Base-by-base conservation (phyloP, 2,797 vertebrate genomes). In the Gouania willdenowi region DNA sequence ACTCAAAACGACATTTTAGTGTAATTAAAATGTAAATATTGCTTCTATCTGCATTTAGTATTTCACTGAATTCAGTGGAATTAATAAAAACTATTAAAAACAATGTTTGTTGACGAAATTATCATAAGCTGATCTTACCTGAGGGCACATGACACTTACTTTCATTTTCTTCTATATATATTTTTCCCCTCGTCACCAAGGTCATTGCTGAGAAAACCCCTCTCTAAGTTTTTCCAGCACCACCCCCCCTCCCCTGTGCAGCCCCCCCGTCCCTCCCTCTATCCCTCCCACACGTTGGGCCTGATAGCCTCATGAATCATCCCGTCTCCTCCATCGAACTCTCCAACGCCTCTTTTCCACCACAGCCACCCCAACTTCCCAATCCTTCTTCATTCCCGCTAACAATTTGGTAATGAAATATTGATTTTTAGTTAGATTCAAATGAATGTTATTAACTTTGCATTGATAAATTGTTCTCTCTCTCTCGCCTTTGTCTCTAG, bases 361-460 rank as follows among this genome's bases (percentile, higher is more conserved):
- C 87, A 79, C 89, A 87, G 90, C 91, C 80, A 88, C 88, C 87
- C 87, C 84, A 87, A 94, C 94, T 94, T 95, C 91, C 85, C 93
- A 88, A 99, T 99, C 93, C 94, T 93, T 99, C 97, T 99, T 98
- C 96, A 99, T 99, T 97, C 93, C 91, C 83, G 75, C 93, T 97
- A 98, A 99, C 95, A 98, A 99, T 98, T 99, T 98, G 94, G 95
- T 98, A 99, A 99, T 99, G 97, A 99, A 98, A 99, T 98, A 99
- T 99, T 98, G 97, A 98, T 99, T 99, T 98, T 98, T 99, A 94
- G 94, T 99, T 98, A 98, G 95, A 98, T 98, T 98, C 93, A 98
- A 97, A 99, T 98, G 93, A 96, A 96, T 96, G 94, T 97, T 98
- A 97, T 98, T 98, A 98, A 94, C 92, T 98, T 99, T 99, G 95